These are phyloP conservation scores for Sinopyrophorus schimmeli DNA, from an alignment of 2,888 invertebrate species.

Conservation along the genomic window DNA sequence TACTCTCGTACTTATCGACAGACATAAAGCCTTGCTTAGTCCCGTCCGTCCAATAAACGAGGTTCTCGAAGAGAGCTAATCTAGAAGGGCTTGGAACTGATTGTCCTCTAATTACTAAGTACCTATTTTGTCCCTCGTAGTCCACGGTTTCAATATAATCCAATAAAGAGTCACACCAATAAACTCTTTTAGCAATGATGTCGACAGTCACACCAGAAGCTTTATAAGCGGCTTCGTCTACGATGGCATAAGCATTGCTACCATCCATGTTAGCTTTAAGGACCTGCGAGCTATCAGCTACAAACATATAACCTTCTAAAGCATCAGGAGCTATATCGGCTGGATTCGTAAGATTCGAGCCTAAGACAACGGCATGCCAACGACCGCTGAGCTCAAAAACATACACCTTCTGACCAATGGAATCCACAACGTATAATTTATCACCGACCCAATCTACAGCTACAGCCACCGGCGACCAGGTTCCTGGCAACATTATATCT, in stretches of 20 bases:
- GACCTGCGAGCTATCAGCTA: constrained; percentile 82
- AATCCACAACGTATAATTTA: constrained; percentile 93
- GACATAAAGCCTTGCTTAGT: constrained; percentile 88
- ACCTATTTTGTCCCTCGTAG: constrained; percentile 84
- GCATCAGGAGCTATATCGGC: constrained; percentile 93
- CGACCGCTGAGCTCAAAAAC: constrained; percentile 87
- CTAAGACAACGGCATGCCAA: constrained; percentile 88
- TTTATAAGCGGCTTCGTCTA: constrained; percentile 91
- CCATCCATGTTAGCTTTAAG: constrained; percentile 95
- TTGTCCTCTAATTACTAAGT: constrained; percentile 78
- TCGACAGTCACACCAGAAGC: constrained; percentile 92
- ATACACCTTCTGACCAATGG: constrained; percentile 90
- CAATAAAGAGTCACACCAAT: constrained; percentile 94
- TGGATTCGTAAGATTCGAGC: constrained; percentile 88
- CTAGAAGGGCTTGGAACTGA: constrained; percentile 86
- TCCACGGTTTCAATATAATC: constrained; percentile 97
- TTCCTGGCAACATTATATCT: constrained; percentile 77
- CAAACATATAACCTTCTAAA: constrained; percentile 82
- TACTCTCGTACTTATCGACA: constrained; percentile 82
- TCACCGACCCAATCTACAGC: constrained; percentile 98
- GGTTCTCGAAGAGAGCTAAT: constrained; percentile 81
- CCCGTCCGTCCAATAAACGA: constrained; percentile 89
- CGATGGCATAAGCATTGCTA: constrained; percentile 77
- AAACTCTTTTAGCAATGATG: constrained; percentile 85
- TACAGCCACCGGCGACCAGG: constrained; percentile 87